Evolutionary conservation across 2,888 invertebrate species (phyloP).

Genomic region (Stramonita haemastoma): DNA sequence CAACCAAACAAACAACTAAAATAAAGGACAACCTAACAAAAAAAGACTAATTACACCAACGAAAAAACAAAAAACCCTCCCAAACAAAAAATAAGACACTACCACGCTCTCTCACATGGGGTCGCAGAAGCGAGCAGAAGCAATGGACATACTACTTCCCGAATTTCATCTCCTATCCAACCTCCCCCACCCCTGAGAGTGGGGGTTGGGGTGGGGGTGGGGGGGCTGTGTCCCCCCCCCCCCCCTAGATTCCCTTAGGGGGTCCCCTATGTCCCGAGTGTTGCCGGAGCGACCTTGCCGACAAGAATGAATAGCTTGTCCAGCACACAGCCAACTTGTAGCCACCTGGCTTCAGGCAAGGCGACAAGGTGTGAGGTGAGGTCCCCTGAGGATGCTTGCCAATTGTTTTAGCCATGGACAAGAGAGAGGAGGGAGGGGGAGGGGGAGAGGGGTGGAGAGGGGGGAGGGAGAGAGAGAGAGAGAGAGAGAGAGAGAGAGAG

Average conservation of each 20-base stretch:
- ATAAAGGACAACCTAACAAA: no score
- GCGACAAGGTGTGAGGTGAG: background rate
- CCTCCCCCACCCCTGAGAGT: background rate
- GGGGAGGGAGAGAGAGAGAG: no score
- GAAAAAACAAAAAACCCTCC: no score
- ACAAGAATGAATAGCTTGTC: background rate
- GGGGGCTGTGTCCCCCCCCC: background rate
- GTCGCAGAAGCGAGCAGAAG: no score
- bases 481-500: no score
- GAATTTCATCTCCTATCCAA: background rate
- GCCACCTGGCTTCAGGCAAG: background rate
- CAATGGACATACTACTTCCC: background rate
- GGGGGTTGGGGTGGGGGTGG: no score
- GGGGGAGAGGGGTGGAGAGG: background rate
- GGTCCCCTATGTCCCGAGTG: background rate
- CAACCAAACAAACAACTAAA: no score
- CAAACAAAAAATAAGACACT: no score
- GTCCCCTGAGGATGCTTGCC: background rate
- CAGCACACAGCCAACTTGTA: conserved; percentile 18
- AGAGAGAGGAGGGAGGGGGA: background rate
- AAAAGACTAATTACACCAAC: no score
- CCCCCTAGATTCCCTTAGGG: background rate
- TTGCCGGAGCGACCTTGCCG: background rate
- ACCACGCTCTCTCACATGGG: no score
- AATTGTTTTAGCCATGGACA: conserved; percentile 11